Percentiles rank a stretch among this genome's conserved stretches.
Conservation (phyloP, 37 sponge, comb jelly and placozoan species). For the Beroe ovata region DNA sequence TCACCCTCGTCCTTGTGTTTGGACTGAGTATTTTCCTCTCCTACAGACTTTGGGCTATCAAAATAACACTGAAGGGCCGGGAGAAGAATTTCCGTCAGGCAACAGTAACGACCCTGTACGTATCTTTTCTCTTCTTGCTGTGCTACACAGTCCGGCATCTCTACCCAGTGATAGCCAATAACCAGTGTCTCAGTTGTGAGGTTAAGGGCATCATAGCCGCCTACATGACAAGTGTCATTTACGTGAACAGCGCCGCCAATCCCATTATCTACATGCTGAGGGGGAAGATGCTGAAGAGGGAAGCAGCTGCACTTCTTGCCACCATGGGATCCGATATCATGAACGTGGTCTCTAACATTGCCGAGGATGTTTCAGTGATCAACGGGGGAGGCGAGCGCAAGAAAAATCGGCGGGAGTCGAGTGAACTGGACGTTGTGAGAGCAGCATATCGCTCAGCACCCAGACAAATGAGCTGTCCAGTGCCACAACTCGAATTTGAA, state of each 20-base stretch:
- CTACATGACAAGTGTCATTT: constrained; percentile 36
- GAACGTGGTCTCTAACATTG: constrained; percentile 9
- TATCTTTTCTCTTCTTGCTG: neutral
- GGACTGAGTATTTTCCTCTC: neutral
- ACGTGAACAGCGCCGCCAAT: constrained; percentile 17
- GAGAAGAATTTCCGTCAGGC: constrained; percentile 54
- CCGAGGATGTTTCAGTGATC: constrained; percentile 13
- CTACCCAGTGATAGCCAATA: constrained; percentile 2
- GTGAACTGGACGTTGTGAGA: neutral
- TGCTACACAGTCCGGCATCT: constrained; percentile 40
- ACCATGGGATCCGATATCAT: constrained; percentile 1
- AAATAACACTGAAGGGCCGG: neutral
- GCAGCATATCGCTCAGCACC: neutral
- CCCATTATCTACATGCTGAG: constrained; percentile 51
- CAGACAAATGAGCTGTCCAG: neutral
- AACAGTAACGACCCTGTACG: constrained; percentile 22
- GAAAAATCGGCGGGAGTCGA: neutral
- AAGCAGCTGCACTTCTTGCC: neutral
- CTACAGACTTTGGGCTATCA: neutral
- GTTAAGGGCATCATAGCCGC: constrained; percentile 30
- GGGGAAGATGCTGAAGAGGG: constrained; percentile 20
- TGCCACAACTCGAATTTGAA: neutral
- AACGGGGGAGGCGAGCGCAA: neutral
- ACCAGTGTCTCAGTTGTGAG: neutral
- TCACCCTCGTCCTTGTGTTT: constrained; percentile 10